Evolutionary conservation across 2,113 vertebrate genomes (phyloP).

Genomic region (Nycticorax nycticorax): DNA sequence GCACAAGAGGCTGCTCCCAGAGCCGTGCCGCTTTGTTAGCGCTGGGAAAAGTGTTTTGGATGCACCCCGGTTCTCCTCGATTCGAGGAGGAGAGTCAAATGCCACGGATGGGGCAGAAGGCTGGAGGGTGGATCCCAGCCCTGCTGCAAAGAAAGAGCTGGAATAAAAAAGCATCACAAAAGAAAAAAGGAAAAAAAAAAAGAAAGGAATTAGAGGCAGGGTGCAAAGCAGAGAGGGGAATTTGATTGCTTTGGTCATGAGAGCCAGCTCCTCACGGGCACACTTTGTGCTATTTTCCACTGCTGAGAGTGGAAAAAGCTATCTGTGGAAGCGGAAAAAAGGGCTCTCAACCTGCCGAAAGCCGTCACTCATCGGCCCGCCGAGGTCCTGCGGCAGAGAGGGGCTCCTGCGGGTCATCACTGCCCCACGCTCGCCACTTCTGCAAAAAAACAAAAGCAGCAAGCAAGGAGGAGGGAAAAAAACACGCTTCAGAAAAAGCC

Average conservation of each 20-base stretch:
- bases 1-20: neutral
- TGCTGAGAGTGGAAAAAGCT: constrained; percentile 15
- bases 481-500: neutral
- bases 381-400: neutral
- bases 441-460: constrained; percentile 6
- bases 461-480: neutral
- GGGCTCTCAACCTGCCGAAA: constrained; percentile 33
- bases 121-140: neutral
- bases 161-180: neutral
- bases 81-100: neutral
- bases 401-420: neutral
- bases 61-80: neutral
- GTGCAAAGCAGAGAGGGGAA: constrained; percentile 20
- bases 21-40: neutral
- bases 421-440: neutral
- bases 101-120: neutral
- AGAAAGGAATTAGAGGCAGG: neutral
- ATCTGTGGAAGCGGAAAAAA: constrained; percentile 47
- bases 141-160: neutral
- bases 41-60: neutral
- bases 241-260: constrained; percentile 9
- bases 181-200: too few relatives aligned
- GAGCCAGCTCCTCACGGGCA: neutral
- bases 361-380: neutral
- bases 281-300: constrained; percentile 38